phyloP scores from a whole-genome alignment of 2,888 invertebrate genomes.

The Pterobdella sp. region DNA sequence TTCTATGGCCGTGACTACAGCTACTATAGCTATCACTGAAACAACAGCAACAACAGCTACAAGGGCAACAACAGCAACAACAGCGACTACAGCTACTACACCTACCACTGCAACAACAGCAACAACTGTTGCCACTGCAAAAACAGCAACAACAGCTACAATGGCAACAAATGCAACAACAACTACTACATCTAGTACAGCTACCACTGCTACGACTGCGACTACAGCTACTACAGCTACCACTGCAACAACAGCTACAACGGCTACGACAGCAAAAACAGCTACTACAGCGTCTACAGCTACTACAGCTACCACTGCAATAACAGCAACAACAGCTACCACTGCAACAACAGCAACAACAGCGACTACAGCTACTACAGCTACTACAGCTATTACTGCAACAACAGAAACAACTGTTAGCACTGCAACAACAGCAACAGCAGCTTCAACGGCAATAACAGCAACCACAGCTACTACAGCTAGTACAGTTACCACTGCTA shows the following conservation, averaged over 20 bases:
- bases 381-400: neutral
- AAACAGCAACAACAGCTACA: neutral
- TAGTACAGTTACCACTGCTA: neutral
- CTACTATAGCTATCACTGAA: neutral
- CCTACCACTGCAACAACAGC: slow-evolving; percentile 1
- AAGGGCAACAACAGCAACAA: neutral
- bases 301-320: neutral
- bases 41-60: neutral
- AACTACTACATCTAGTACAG: neutral
- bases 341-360: neutral
- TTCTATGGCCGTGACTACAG: slow-evolving; percentile 5
- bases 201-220: neutral
- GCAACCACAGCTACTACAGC: neutral
- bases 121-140: neutral
- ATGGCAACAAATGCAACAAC: neutral
- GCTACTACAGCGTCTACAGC: neutral
- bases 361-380: neutral
- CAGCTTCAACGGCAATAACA: neutral
- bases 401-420: neutral
- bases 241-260: neutral
- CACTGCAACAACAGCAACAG: neutral
- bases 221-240: slow-evolving; percentile 5
- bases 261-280: neutral
- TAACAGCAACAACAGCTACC: neutral
- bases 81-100: neutral